phyloP scores from a whole-genome alignment of 2,797 vertebrate species.

The Pitangus sulphuratus region DNA sequence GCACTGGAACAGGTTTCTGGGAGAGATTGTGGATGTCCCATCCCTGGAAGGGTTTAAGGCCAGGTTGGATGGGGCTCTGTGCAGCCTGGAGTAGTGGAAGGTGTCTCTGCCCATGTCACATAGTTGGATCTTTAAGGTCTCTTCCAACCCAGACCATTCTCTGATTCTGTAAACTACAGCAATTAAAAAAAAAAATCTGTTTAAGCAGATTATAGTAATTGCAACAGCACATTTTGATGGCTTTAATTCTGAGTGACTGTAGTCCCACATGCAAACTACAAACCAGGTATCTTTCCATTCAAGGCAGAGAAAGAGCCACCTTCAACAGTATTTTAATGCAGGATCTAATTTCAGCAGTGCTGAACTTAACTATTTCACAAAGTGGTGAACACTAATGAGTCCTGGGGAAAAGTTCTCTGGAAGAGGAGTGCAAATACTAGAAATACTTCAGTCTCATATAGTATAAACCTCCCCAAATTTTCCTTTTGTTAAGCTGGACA shows the following conservation, averaged over 20 bases:
- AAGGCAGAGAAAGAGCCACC: neutral
- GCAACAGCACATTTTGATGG: neutral
- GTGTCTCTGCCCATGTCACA: neutral
- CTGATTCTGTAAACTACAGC: neutral
- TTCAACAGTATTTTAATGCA: neutral
- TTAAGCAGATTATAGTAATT: neutral
- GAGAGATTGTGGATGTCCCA: neutral
- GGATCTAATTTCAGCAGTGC: neutral
- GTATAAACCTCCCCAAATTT: rapidly evolving
- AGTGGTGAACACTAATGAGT: neutral
- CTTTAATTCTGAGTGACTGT: neutral
- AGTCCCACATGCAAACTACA: neutral
- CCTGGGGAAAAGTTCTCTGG: neutral
- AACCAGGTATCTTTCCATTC: neutral
- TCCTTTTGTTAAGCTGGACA: neutral
- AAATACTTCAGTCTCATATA: neutral
- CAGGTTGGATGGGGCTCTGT: neutral
- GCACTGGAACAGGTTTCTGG: neutral
- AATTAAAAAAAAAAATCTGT: neutral
- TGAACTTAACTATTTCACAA: neutral
- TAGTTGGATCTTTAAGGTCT: neutral
- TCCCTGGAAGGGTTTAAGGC: neutral
- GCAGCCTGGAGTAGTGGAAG: neutral
- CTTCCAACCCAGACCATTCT: neutral
- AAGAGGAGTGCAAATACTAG: neutral